Percentiles rank a stretch among this genome's conserved stretches.
These are phyloP conservation scores for Heterochromis multidens DNA, from an alignment of 2,113 vertebrate species.

Conservation along the genomic window DNA sequence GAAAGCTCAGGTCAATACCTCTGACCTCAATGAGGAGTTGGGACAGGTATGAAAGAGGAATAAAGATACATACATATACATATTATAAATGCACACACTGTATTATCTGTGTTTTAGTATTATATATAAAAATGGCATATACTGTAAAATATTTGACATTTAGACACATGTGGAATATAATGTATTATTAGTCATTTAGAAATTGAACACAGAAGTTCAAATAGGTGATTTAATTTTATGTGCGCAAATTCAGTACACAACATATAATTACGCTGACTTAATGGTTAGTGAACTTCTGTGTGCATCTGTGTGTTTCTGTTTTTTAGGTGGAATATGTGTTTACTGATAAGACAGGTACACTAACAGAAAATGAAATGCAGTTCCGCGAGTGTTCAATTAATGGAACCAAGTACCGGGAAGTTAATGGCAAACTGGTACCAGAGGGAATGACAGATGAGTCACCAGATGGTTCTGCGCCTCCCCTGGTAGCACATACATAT, in stretches of 20 bases:
- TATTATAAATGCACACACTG: not conserved
- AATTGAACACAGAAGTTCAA: not conserved
- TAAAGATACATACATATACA: not conserved
- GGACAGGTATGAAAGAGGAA: conserved; percentile 83
- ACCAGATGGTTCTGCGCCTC: conserved; percentile 76
- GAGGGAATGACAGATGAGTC: conserved; percentile 89
- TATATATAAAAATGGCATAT: not conserved
- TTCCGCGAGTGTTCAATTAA: conserved; percentile 97
- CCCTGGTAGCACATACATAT: conserved; percentile 73
- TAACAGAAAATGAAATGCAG: conserved; percentile 99
- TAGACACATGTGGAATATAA: not conserved
- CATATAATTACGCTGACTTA: not conserved
- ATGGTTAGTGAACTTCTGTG: not conserved
- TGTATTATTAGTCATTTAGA: not conserved
- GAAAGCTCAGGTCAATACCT: conserved; percentile 98
- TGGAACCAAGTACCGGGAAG: conserved; percentile 92
- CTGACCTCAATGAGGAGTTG: conserved; percentile 96
- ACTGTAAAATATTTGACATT: not conserved
- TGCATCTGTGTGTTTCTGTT: not conserved
- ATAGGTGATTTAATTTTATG: rapidly evolving
- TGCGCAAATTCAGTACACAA: not conserved
- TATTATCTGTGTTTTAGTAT: not conserved
- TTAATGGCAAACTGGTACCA: conserved; percentile 88
- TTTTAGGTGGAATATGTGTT: conserved; percentile 96
- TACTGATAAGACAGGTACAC: conserved; percentile 95